Base-by-base conservation (phyloP, 2,797 vertebrate species). In the Sebastes miniatus region DNA sequence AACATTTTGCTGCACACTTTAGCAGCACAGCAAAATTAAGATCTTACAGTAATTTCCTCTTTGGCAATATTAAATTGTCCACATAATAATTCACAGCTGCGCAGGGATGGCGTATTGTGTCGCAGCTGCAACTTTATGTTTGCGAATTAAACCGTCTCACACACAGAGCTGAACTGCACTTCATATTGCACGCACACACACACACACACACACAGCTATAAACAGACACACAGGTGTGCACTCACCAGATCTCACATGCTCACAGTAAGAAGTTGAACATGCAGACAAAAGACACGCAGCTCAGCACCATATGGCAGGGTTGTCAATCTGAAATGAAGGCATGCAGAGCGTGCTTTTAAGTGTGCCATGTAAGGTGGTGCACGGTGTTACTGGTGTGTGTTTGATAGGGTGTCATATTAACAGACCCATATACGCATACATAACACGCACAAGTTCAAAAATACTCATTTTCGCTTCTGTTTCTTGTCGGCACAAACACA, bases 81-180 rank as follows among this genome's bases (percentile, higher is more conserved):
- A 90, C 89, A 89, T 94, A 94, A 93, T 93, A 94, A 92, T 94
- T 93, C 88, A 91, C 94, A 95, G 94, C 93, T 95, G 95, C 25
- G 69, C 82, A 61, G 89, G 88, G 88, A 88, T 91, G 64, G 56
- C 62, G 67, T 81, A 87, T 87, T 84, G 89, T 85, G 79, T 87
- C 59, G 70, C 92, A 94, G 94, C 93, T 95, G 93, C 71, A 86
- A 87, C 90, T 93, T 93, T 86, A 88, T 90, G 88, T 93, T 94
- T 92, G 87, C 24, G 20, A 89, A 88, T 92, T 83, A 87, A 90
- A 91, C 79, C 86, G 43, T 89, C 73, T 80, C 79, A 47, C 73
- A 83, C 76, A 74, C 36, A 24, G 36, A 65, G 57, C 69, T 25
- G 39, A 59, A 54, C 58, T 56, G 43, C 66, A 52, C 70, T 57